These are phyloP conservation scores for Aphaenogaster ashmeadi DNA, from an alignment of 1,140 invertebrate genomes.

Conservation along the genomic window DNA sequence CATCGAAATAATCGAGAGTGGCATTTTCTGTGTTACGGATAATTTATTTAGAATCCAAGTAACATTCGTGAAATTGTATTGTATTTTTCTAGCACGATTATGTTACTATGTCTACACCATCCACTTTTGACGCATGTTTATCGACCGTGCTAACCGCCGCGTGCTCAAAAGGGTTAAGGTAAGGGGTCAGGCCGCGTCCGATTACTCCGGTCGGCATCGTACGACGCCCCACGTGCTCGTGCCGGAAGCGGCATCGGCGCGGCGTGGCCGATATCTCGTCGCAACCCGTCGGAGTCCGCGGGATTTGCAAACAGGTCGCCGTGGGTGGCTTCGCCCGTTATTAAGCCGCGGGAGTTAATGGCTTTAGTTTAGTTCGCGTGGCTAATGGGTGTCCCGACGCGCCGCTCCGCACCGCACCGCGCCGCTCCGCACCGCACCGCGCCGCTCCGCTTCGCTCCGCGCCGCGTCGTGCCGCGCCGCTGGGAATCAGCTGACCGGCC, in stretches of 20 bases:
- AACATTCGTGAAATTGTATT: not conserved
- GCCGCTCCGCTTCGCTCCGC: not conserved
- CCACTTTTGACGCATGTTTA: conserved; percentile 11
- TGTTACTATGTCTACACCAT: not conserved
- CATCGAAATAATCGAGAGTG: not conserved
- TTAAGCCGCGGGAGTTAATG: conserved; percentile 83
- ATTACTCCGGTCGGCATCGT: conserved; percentile 35
- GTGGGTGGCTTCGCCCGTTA: conserved; percentile 73
- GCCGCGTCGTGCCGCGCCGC: conserved; percentile 39
- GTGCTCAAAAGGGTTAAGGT: conserved; percentile 69
- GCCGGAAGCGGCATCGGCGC: conserved; percentile 22
- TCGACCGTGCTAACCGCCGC: conserved; percentile 21
- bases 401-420: conserved; percentile 31
- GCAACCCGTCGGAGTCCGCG: conserved; percentile 59
- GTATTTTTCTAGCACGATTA: not conserved
- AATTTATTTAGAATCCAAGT: not conserved
- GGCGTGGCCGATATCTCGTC: conserved; percentile 55
- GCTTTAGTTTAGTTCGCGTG: conserved; percentile 83
- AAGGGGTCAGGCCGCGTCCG: conserved; percentile 65
- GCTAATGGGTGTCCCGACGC: conserved; percentile 81
- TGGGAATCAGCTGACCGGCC: conserved; percentile 85
- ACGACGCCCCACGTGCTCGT: conserved; percentile 50
- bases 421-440: not conserved
- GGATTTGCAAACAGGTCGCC: conserved; percentile 70
- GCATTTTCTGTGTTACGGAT: not conserved